These are phyloP conservation scores for Sphaerophoria taeniata DNA, from an alignment of 2,888 invertebrate species.

Conservation along the genomic window DNA sequence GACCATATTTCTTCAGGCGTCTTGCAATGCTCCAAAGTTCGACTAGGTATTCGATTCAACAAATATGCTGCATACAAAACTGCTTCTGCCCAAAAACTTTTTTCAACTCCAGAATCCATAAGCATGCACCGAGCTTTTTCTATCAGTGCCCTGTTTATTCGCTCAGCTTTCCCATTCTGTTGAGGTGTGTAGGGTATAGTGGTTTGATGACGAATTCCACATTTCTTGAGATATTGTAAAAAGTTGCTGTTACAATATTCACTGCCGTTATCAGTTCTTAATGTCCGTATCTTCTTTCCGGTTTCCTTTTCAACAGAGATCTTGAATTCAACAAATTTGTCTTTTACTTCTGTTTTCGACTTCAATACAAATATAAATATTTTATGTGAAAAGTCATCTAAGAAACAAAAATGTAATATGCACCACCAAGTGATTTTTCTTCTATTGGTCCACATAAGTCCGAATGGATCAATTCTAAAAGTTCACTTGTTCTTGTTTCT, in stretches of 20 bases:
- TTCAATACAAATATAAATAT: neutral
- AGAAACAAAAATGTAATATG: slow-evolving; percentile 1
- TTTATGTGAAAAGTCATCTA: no score
- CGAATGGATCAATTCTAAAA: slow-evolving; percentile 7
- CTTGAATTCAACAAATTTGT: slow-evolving; percentile 1
- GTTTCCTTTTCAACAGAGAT: neutral
- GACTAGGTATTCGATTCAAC: neutral
- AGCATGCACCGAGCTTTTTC: slow-evolving; percentile 4
- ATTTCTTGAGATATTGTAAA: neutral
- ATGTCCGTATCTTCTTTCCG: neutral
- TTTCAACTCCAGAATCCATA: neutral
- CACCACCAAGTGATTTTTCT: neutral
- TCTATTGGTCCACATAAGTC: slow-evolving; percentile 21
- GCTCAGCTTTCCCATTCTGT: no score
- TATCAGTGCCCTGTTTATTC: neutral
- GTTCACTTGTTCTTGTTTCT: neutral
- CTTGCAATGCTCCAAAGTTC: neutral
- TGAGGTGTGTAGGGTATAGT: neutral
- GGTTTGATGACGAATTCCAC: slow-evolving; percentile 3
- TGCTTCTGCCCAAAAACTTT: slow-evolving; percentile 2
- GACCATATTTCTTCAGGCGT: neutral
- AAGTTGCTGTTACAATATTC: slow-evolving; percentile 3
- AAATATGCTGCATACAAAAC: no score
- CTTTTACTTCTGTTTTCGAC: neutral
- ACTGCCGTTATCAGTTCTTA: neutral